phyloP scores from a whole-genome alignment of 1,140 invertebrate species.

The Penaeus indicus region DNA sequence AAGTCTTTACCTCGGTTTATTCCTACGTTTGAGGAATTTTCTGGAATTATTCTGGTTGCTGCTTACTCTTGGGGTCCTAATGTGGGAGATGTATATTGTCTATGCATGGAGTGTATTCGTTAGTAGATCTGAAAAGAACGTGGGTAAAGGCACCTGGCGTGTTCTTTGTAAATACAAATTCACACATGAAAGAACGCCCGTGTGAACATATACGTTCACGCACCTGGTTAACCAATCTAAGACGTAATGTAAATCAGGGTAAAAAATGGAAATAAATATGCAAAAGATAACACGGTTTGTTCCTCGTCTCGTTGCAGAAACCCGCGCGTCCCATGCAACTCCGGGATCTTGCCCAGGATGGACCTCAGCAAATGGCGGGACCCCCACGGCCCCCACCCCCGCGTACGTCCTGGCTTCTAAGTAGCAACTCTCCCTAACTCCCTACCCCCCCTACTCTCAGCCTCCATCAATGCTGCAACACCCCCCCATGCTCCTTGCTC shows the following conservation, averaged over 20 bases:
- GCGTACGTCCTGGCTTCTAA: constrained; percentile 60
- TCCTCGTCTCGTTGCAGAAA: constrained; percentile 72
- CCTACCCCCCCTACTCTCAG: not conserved
- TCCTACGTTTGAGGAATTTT: too few species aligned
- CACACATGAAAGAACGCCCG: not conserved
- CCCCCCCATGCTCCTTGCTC: not conserved
- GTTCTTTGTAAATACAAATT: too few species aligned
- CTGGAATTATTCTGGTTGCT: too few species aligned
- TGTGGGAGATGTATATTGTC: too few species aligned
- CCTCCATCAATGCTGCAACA: not conserved
- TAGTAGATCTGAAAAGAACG: too few species aligned
- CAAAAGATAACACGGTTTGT: not conserved
- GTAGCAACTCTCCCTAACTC: too few species aligned
- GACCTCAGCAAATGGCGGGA: constrained; percentile 85
- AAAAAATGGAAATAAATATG: too few species aligned
- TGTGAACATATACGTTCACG: not conserved
- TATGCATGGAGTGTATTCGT: too few species aligned
- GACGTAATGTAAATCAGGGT: too few species aligned
- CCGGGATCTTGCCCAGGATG: constrained; percentile 85
- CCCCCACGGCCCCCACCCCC: constrained; percentile 30
- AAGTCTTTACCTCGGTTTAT: too few species aligned
- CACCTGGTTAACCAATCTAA: not conserved
- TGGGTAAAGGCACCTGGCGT: too few species aligned
- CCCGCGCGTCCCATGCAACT: constrained; percentile 89
- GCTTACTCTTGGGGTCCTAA: too few species aligned